Base-by-base conservation (phyloP, 2,797 vertebrate genomes). In the Lepus townsendii region DNA sequence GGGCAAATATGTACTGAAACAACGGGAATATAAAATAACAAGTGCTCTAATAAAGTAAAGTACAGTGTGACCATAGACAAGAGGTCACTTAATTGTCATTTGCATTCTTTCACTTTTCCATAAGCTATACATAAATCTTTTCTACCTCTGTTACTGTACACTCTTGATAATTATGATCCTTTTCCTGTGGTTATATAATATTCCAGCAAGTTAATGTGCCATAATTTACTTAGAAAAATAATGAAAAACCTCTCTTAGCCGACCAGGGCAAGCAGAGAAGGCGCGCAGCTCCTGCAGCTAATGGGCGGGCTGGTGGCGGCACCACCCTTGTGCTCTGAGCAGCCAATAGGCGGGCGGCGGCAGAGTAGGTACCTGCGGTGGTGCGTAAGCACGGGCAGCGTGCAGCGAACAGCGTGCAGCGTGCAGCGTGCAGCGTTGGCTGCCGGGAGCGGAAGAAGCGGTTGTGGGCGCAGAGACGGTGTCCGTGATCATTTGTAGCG, bases 211-310 rank as follows among this genome's bases (percentile, higher is more conserved):
- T 69, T 62, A 80, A 87, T 38, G 4, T 88, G 60, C 63, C 19
- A 38, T 65, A 88, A 32, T 78, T 78, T 65, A 78, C 27, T 85
- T 47, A 57, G 47, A 78, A 90, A 79, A 90, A 72, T 78, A 71
- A 79, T 79, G 47, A 16, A 38, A 62, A 75, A 60, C 52, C 54
- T 5, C 54, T 57, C 17, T 57, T 57, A 16, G 16, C 6, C 7
- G 42, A 47, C 42, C 42, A 8, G 42, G 42, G 42, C 42, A 47
- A 47, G 42, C 42, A 47, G 42, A 9, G 42, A 47, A 47, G 7
- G 42, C 42, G 42, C 42, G 42, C 42, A 47, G 42, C 8, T 47
- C 42, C 42, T 47, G 42, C 54, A 57, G 54, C 17, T 57, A 57
- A 57, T 57, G 7, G 42, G 42, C 42, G 8, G 42, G 42, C 42